Percentiles rank a stretch among this genome's conserved stretches.
Evolutionary conservation across 2,113 vertebrate species (phyloP).

Genomic region (Hippocampus barbouri): DNA sequence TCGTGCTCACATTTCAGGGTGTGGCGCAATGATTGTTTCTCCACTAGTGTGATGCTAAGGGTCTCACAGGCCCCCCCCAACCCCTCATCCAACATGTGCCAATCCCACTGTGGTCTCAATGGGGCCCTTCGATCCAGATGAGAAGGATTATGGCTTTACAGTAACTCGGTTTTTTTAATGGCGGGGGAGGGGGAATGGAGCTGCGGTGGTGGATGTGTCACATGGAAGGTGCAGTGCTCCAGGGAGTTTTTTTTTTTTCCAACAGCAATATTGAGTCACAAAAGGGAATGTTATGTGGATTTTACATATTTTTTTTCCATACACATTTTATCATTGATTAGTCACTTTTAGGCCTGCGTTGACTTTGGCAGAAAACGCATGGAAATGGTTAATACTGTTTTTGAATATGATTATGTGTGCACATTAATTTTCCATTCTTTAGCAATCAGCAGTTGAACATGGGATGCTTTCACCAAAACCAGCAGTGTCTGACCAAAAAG

Average conservation of each 20-base stretch:
- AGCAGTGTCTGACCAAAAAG: too few species aligned
- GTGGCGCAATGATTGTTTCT: slow-evolving; percentile 36
- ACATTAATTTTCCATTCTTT: too few species aligned
- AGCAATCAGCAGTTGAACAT: too few species aligned
- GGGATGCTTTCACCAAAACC: too few species aligned
- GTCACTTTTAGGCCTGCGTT: slow-evolving; percentile 1
- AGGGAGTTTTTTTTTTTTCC: slow-evolving; percentile 44
- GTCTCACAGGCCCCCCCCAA: slow-evolving; percentile 11
- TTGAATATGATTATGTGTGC: neutral
- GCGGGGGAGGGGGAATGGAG: slow-evolving; percentile 12
- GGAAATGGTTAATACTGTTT: neutral
- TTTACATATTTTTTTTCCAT: neutral
- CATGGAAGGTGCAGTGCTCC: slow-evolving; percentile 32
- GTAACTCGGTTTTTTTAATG: slow-evolving; percentile 58
- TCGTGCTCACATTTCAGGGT: slow-evolving; percentile 33
- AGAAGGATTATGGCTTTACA: slow-evolving; percentile 65
- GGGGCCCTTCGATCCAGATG: slow-evolving; percentile 50
- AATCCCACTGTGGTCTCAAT: slow-evolving; percentile 41
- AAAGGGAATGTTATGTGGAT: neutral
- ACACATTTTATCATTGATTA: slow-evolving; percentile 32
- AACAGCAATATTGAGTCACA: slow-evolving; percentile 13
- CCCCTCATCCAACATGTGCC: slow-evolving; percentile 26
- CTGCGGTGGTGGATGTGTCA: slow-evolving; percentile 55
- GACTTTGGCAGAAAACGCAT: neutral
- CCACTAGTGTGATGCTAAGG: slow-evolving; percentile 39